Evolutionary conservation across 2,113 vertebrate genomes (phyloP).

Genomic region (Rallus limicola): DNA sequence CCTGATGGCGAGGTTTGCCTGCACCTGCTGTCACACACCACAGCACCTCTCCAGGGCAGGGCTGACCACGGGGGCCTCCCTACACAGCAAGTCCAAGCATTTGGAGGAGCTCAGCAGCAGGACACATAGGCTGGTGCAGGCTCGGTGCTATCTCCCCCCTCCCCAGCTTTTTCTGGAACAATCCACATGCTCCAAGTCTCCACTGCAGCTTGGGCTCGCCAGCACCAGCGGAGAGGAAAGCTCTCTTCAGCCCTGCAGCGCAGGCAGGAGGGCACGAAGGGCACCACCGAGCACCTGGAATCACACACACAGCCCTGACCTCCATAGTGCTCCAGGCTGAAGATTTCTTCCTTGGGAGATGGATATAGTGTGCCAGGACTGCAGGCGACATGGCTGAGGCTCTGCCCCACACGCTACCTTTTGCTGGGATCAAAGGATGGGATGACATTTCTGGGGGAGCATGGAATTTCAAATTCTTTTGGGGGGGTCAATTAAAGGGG

Average conservation of each 20-base stretch:
- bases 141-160: accelerated
- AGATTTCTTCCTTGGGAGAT: neutral
- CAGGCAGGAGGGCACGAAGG: neutral
- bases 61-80: neutral
- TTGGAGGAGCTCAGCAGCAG: accelerated
- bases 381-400: neutral
- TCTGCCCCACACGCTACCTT: neutral
- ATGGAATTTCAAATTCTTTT: neutral
- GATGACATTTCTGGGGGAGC: neutral
- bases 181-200: neutral
- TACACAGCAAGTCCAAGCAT: neutral
- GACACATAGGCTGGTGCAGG: neutral
- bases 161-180: neutral
- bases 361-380: accelerated
- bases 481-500: neutral
- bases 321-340: neutral
- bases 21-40: accelerated
- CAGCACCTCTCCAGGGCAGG: neutral
- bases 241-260: accelerated
- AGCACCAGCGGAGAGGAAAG: neutral
- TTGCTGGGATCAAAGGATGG: neutral
- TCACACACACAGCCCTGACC: accelerated
- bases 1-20: accelerated
- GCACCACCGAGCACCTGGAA: accelerated
- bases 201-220: neutral